Percentiles rank a stretch among this genome's conserved stretches.
Conservation (phyloP, 2,113 vertebrate species). For the Madoqua kirkii region DNA sequence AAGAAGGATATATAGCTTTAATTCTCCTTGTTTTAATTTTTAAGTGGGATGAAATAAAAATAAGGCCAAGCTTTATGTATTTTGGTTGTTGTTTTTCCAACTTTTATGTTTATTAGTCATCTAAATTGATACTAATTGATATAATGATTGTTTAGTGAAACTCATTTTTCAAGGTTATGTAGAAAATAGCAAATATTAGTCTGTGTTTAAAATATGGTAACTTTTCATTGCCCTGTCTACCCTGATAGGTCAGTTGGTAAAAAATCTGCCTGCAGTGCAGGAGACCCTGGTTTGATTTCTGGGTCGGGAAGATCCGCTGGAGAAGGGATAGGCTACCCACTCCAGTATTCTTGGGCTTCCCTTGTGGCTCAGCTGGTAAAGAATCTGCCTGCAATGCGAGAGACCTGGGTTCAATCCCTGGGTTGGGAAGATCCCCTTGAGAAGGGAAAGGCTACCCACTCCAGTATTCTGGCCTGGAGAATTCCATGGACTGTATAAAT, state of each 20-base stretch:
- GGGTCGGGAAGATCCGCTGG: accelerated
- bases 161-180: constrained; percentile 14
- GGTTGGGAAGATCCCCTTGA: background rate
- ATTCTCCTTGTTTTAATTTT: background rate
- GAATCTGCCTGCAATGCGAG: background rate
- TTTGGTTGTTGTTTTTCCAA: background rate
- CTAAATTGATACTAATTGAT: background rate
- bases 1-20: background rate
- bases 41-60: background rate
- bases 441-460: background rate
- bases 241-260: background rate
- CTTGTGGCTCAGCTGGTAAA: background rate
- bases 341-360: background rate
- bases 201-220: background rate
- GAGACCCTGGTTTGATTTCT: accelerated
- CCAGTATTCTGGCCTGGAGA: background rate
- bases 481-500: background rate
- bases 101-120: background rate
- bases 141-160: background rate
- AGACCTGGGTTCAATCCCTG: background rate
- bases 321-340: background rate
- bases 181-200: background rate
- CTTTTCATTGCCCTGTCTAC: background rate
- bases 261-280: background rate
- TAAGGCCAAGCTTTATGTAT: background rate